Percentiles rank a stretch among this genome's conserved stretches.
phyloP scores from a whole-genome alignment of 2,113 vertebrate species.

The Brachypteracias leptosomus region DNA sequence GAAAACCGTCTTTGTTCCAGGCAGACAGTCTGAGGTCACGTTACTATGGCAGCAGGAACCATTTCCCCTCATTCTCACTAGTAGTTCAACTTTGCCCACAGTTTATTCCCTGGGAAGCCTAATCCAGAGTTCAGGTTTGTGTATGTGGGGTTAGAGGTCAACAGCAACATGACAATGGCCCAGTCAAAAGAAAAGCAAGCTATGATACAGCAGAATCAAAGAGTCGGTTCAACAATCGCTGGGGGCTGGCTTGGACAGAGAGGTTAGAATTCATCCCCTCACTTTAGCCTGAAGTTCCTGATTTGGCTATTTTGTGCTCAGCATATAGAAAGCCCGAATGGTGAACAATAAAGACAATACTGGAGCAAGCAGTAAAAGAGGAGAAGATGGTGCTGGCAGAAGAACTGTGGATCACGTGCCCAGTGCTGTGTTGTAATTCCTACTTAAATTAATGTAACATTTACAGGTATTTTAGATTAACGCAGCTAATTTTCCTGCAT shows the following conservation, averaged over 20 bases:
- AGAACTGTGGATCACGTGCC: background rate
- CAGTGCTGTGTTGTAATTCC: background rate
- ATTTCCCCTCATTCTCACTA: conserved; percentile 65
- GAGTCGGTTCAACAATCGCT: conserved; percentile 63
- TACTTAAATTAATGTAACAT: background rate
- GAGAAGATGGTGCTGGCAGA: background rate
- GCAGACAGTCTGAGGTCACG: conserved; percentile 68
- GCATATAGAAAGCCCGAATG: background rate
- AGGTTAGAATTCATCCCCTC: conserved; percentile 22
- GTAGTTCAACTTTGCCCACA: conserved; percentile 53
- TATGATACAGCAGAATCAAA: conserved; percentile 55
- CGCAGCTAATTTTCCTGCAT: background rate
- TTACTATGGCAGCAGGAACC: conserved; percentile 78
- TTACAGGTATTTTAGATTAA: background rate
- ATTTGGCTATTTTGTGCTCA: background rate
- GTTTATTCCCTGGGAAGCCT: conserved; percentile 74
- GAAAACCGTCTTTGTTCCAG: conserved; percentile 79
- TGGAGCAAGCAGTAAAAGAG: background rate
- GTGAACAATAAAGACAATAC: background rate
- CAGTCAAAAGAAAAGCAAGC: conserved; percentile 77
- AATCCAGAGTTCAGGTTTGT: conserved; percentile 76
- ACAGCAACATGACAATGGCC: conserved; percentile 80
- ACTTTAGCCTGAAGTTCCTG: background rate
- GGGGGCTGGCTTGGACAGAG: background rate
- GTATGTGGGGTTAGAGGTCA: conserved; percentile 79